phyloP scores from a whole-genome alignment of 2,888 invertebrate genomes.

The Boloria selene region DNA sequence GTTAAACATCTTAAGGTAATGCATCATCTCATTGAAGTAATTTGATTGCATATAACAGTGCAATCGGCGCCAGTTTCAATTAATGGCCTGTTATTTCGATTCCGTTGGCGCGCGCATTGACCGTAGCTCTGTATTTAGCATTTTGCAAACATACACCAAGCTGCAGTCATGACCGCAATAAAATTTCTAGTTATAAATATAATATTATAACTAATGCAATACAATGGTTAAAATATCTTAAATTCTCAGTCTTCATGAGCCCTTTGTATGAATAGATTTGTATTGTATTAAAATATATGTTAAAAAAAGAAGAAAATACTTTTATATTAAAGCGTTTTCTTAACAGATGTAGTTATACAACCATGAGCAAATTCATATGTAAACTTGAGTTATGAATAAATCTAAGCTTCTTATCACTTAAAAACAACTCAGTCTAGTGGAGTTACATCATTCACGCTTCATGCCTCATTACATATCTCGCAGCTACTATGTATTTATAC shows the following conservation, averaged over 20 bases:
- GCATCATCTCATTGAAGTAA: constrained; percentile 54
- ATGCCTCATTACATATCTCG: constrained; percentile 2
- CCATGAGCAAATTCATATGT: background rate
- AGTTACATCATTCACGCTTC: constrained; percentile 11
- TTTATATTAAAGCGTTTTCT: too few relatives aligned
- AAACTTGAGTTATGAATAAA: constrained; percentile 4
- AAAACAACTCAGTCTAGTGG: constrained; percentile 10
- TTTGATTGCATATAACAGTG: constrained; percentile 57
- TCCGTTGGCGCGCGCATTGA: constrained; percentile 72
- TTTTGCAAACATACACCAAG: constrained; percentile 57
- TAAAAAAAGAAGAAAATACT: too few relatives aligned
- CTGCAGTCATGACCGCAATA: constrained; percentile 63
- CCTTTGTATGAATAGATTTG: too few relatives aligned
- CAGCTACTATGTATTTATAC: too few relatives aligned
- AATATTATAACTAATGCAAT: background rate
- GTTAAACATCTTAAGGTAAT: constrained; percentile 39
- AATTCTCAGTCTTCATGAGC: too few relatives aligned
- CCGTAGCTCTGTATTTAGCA: constrained; percentile 69
- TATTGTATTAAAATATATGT: too few relatives aligned
- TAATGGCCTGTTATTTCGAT: constrained; percentile 69
- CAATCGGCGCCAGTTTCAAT: constrained; percentile 68
- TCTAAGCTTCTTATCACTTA: constrained; percentile 2
- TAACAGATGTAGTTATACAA: background rate
- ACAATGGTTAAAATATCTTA: too few relatives aligned
- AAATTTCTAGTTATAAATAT: constrained; percentile 47